Base-by-base conservation (phyloP, 2,797 vertebrate genomes). In the Sebastes kiyomatsui region DNA sequence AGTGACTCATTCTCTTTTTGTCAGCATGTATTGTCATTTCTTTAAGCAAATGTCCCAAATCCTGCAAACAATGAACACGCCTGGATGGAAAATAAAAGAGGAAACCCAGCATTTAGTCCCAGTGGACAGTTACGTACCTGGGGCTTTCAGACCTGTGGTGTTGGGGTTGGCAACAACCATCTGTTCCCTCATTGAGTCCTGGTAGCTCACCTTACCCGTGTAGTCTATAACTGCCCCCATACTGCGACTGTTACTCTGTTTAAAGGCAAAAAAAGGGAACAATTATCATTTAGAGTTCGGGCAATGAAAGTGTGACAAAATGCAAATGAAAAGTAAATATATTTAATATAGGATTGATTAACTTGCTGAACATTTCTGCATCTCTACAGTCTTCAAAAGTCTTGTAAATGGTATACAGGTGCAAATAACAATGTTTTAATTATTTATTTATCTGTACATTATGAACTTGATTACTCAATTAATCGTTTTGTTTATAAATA, bases 191-290 rank as follows among this genome's bases (percentile, higher is more conserved):
- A 95, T 94, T 7, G 96, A 80, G 86, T 99, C 98, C 83, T 98
- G 98, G 91, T 97, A 97, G 94, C 96, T 98, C 96, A 98, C 96
- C 93, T 98, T 98, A 90, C 95, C 96, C 92, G 97, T 97, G 92
- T 97, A 98, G 87, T 99, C 98, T n/a, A 97, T 96, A 33, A 97
- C 95, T 58, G 96, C 96, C 88, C 97, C 97, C 92, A 97, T 94
- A 77, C 96, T 97, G 76, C 97, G 97, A 90, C 94, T 96, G 94
- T 96, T 96, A 62, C 96, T 97, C 92, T 97, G 96, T 85, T 97
- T 95, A 73, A 97, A 13, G 95, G 94, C 89, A 91, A 94, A 87
- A 42, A 52, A 8, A 35, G 10, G 32, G 59, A 5, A 42, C 2
- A n/a, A 30, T 32, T 6, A n/a, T 22, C 7, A 60, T 42, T 77